Percentiles rank a stretch among this genome's conserved stretches.
These are phyloP conservation scores for Saccopteryx leptura DNA, from an alignment of 2,113 vertebrate species.

Conservation along the genomic window DNA sequence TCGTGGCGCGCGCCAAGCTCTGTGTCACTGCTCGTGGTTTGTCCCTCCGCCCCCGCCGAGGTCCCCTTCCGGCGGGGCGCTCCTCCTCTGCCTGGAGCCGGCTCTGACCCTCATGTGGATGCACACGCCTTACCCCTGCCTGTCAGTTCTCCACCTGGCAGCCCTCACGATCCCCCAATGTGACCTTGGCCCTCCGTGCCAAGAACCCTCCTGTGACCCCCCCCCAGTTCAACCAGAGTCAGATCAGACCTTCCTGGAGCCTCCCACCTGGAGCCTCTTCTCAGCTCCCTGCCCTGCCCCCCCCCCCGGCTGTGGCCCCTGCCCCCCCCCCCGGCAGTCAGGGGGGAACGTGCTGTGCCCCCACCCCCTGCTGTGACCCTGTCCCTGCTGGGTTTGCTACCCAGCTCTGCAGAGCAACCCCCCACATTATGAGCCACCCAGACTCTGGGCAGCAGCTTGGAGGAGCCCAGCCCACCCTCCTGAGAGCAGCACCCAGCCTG, in stretches of 20 bases:
- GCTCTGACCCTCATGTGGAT: accelerated
- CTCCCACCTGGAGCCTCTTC: background rate
- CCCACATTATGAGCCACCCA: accelerated
- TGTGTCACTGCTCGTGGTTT: background rate
- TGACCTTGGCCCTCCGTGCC: background rate
- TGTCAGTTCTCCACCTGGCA: background rate
- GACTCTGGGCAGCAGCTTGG: accelerated
- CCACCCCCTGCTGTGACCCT: accelerated
- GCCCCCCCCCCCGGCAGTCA: no score
- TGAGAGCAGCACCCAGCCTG: accelerated
- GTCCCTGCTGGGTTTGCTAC: background rate
- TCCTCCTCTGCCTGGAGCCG: accelerated
- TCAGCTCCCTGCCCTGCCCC: accelerated
- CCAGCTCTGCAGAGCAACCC: background rate
- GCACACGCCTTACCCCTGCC: background rate
- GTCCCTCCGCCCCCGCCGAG: accelerated
- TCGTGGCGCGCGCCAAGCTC: background rate
- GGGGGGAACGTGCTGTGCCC: accelerated
- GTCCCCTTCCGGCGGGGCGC: background rate
- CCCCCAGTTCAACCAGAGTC: background rate
- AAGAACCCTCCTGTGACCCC: background rate
- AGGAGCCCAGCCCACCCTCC: background rate
- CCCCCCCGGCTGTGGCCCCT: background rate
- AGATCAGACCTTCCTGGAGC: background rate
- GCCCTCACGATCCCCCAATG: accelerated